A percentile compares a stretch with the other conserved stretches of the same genome.
Evolutionary conservation across 2,113 vertebrate genomes (phyloP).

Genomic region (Dicentrarchus labrax): DNA sequence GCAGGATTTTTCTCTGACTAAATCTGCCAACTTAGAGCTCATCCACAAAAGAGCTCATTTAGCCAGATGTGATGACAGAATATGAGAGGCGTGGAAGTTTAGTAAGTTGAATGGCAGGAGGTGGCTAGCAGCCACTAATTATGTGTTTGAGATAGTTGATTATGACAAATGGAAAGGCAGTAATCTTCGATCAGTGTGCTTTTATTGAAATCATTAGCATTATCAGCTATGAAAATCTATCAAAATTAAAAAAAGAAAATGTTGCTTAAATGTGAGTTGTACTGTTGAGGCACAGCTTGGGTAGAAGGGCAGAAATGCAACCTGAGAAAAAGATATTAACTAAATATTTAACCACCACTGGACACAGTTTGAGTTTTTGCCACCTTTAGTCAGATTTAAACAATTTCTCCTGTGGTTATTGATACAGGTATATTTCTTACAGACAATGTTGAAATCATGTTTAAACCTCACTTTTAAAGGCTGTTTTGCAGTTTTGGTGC

Average conservation of each 20-base stretch:
- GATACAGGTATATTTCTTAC: not conserved
- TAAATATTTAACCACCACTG: not conserved
- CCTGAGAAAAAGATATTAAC: not conserved
- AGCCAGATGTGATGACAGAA: not conserved
- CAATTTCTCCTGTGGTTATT: not conserved
- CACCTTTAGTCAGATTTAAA: not conserved
- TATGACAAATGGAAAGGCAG: not conserved
- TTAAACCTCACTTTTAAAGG: not conserved
- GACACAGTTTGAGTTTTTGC: not conserved
- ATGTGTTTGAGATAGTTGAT: not conserved
- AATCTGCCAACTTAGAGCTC: not conserved
- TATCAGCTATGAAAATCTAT: too few relatives aligned
- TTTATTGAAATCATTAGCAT: not conserved
- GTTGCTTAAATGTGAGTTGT: too few relatives aligned
- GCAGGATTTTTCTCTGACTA: not conserved
- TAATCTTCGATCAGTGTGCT: conserved; percentile 1
- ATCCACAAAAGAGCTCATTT: not conserved
- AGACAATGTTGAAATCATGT: not conserved
- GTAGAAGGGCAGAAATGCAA: not conserved
- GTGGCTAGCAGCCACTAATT: conserved; percentile 4
- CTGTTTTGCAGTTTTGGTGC: not conserved
- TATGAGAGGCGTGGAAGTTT: not conserved
- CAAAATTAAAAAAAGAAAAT: too few relatives aligned
- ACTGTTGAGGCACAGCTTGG: not conserved
- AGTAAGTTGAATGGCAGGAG: not conserved